A percentile compares a stretch with the other conserved stretches of the same genome.
phyloP scores from a whole-genome alignment of 1,140 invertebrate species.

The Cryptotermes secundus region DNA sequence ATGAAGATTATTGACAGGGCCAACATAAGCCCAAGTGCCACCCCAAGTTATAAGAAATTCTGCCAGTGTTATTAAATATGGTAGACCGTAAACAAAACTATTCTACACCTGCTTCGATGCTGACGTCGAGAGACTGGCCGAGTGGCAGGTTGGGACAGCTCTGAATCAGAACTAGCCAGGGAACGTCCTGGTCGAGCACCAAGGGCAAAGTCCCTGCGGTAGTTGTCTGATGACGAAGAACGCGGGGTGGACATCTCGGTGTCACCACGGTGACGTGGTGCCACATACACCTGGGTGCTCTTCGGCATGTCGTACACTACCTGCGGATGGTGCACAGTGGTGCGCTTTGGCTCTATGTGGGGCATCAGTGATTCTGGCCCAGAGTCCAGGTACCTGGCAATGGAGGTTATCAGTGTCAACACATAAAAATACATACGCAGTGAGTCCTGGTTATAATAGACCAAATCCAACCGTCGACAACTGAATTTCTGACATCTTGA shows the following conservation, averaged over 20 bases:
- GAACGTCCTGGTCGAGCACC: constrained; percentile 48
- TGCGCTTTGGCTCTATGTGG: constrained; percentile 44
- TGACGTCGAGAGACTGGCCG: constrained; percentile 48
- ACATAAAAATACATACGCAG: not conserved
- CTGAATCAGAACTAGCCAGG: constrained; percentile 51
- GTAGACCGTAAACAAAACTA: too few species aligned
- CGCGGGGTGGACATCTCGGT: constrained; percentile 38
- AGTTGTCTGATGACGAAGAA: constrained; percentile 44
- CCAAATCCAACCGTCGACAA: too few species aligned
- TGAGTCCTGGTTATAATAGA: too few species aligned
- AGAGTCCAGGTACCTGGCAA: constrained; percentile 45
- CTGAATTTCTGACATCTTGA: too few species aligned
- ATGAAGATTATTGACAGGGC: too few species aligned
- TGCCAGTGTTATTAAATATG: too few species aligned
- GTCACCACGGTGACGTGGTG: constrained; percentile 22
- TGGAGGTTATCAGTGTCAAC: not conserved
- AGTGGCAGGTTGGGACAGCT: constrained; percentile 51
- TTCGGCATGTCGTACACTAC: constrained; percentile 56
- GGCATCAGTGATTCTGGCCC: constrained; percentile 41
- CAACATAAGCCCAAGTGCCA: too few species aligned
- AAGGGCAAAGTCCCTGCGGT: constrained; percentile 56
- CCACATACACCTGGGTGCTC: constrained; percentile 48
- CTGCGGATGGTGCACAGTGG: constrained; percentile 54
- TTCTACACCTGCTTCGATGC: not conserved
- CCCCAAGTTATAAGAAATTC: too few species aligned